Percentiles rank a stretch among this genome's conserved stretches.
phyloP scores from a whole-genome alignment of 2,888 invertebrate genomes.

The Isoperla grammatica region DNA sequence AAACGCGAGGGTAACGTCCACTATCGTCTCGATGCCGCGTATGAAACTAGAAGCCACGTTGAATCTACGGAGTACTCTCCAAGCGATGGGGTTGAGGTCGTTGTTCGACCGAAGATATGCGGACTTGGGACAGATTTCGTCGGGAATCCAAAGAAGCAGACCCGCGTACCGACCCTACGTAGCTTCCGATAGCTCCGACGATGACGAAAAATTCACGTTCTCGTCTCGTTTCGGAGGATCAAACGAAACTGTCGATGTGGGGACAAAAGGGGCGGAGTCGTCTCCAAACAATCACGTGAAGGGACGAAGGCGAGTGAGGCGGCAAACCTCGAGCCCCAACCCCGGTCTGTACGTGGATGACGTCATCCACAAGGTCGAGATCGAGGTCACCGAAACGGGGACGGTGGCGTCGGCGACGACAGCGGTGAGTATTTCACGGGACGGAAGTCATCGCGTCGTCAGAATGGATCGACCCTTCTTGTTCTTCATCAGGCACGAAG shows the following conservation, averaged over 20 bases:
- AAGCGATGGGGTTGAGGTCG: constrained; percentile 53
- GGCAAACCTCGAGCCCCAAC: constrained; percentile 42
- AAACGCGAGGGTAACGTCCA: constrained; percentile 45
- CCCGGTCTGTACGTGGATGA: constrained; percentile 59
- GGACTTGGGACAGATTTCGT: constrained; percentile 61
- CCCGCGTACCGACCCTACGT: neutral
- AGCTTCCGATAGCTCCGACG: constrained; percentile 33
- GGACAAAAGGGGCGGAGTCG: neutral
- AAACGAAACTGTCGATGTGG: neutral
- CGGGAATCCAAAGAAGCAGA: constrained; percentile 37
- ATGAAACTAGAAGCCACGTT: constrained; percentile 60
- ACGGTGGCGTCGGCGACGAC: constrained; percentile 68
- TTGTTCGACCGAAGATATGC: constrained; percentile 57
- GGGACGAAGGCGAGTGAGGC: too few species aligned
- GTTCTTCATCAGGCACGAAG: constrained; percentile 65
- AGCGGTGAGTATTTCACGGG: constrained; percentile 50
- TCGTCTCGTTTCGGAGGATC: neutral
- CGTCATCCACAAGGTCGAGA: constrained; percentile 54
- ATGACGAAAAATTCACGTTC: constrained; percentile 45
- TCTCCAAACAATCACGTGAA: neutral
- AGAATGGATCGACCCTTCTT: constrained; percentile 65
- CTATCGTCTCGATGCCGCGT: constrained; percentile 47
- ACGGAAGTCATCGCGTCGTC: constrained; percentile 47
- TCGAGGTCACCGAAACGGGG: constrained; percentile 53
- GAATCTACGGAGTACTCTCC: constrained; percentile 51